A percentile compares a stretch with the other conserved stretches of the same genome.
Evolutionary conservation across 2,888 invertebrate species (phyloP).

Genomic region (Athetis lepigone): DNA sequence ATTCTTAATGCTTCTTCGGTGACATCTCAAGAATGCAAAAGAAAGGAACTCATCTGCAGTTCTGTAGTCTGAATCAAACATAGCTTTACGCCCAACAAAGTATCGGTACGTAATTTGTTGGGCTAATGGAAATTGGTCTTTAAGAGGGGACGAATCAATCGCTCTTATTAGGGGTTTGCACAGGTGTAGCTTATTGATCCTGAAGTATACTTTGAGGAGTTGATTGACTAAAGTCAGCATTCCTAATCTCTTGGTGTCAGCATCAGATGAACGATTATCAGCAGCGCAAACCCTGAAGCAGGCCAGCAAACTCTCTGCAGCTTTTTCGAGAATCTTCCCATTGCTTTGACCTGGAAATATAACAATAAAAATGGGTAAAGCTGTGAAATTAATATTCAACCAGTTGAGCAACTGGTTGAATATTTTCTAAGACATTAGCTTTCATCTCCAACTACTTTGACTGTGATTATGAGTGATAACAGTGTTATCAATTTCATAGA

Average conservation of each 20-base stretch:
- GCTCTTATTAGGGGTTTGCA: constrained; percentile 99
- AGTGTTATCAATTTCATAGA: too few species aligned
- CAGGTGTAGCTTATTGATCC: constrained; percentile 96
- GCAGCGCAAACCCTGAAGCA: constrained; percentile 98
- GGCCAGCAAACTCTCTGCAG: constrained; percentile 97
- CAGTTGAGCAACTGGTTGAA: too few species aligned
- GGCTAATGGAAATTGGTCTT: constrained; percentile 96
- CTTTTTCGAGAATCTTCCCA: constrained; percentile 96
- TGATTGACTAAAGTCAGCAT: constrained; percentile 99
- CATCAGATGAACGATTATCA: constrained; percentile 97
- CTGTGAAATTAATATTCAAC: too few species aligned
- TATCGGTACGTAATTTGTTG: constrained; percentile 99
- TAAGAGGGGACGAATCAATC: constrained; percentile 97
- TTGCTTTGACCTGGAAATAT: constrained; percentile 82
- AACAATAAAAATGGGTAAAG: not conserved
- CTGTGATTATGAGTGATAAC: too few species aligned
- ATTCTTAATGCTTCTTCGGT: constrained; percentile 94
- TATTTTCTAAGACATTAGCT: too few species aligned
- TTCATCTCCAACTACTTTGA: too few species aligned
- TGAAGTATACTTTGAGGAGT: constrained; percentile 97
- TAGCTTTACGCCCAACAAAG: constrained; percentile 98
- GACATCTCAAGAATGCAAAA: constrained; percentile 98
- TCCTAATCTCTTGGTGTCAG: constrained; percentile 98
- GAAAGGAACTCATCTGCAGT: constrained; percentile 97
- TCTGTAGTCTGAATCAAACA: constrained; percentile 99